These are phyloP conservation scores for Calyptommatus sinebrachiatus DNA, from an alignment of 2,113 vertebrate species.

Conservation along the genomic window DNA sequence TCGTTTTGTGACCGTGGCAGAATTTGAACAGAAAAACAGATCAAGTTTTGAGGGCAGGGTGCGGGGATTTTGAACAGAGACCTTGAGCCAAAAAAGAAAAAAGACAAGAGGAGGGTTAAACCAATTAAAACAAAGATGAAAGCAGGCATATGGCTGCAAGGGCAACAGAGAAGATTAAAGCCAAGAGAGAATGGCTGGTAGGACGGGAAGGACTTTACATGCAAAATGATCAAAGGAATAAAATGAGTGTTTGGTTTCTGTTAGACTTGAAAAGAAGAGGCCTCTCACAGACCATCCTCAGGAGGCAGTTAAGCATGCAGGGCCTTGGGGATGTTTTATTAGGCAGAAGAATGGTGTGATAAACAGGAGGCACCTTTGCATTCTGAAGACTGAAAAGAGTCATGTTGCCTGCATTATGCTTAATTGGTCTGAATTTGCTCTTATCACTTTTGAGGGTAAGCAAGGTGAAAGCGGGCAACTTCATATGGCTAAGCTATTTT, in stretches of 20 bases:
- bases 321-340: not conserved
- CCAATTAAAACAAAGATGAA: constrained; percentile 2
- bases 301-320: not conserved
- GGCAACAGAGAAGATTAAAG: not conserved
- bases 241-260: constrained; percentile 32
- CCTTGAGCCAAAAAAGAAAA: not conserved
- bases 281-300: not conserved
- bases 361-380: not conserved
- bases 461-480: not conserved
- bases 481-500: not conserved
- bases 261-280: not conserved
- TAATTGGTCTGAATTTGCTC: not conserved
- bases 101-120: not conserved
- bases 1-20: constrained; percentile 35
- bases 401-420: too few relatives aligned
- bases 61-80: constrained; percentile 33
- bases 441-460: not conserved
- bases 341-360: not conserved
- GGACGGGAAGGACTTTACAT: constrained; percentile 14
- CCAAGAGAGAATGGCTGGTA: not conserved
- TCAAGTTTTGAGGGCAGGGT: constrained; percentile 18
- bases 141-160: not conserved
- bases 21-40: constrained; percentile 35
- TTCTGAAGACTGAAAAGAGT: not conserved
- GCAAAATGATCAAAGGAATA: constrained; percentile 3